phyloP scores from a whole-genome alignment of 2,888 invertebrate genomes.

The Troglohyphantes excavatus region DNA sequence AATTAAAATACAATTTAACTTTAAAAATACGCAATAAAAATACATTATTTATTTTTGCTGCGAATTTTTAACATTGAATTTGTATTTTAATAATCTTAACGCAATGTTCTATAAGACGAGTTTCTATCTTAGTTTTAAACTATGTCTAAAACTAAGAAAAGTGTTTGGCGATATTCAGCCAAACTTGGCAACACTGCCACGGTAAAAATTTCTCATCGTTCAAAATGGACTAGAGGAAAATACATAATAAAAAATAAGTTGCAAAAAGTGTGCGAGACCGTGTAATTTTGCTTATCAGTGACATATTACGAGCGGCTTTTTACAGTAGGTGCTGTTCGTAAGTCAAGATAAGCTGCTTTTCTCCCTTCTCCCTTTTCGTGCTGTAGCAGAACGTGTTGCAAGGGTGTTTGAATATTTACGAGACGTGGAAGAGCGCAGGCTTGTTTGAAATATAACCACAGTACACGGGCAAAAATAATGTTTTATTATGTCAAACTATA shows the following conservation, averaged over 20 bases:
- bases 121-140: too few relatives aligned
- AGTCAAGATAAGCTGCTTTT: constrained; percentile 61
- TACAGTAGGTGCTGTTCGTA: constrained; percentile 62
- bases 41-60: too few relatives aligned
- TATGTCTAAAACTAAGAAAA: too few relatives aligned
- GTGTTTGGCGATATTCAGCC: too few relatives aligned
- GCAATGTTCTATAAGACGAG: too few relatives aligned
- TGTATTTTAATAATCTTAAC: too few relatives aligned
- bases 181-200: neutral
- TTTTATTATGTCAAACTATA: too few relatives aligned
- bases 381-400: neutral
- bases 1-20: too few relatives aligned
- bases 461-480: too few relatives aligned
- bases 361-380: neutral
- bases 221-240: neutral
- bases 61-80: too few relatives aligned
- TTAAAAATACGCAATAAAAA: too few relatives aligned
- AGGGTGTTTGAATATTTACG: neutral
- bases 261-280: constrained; percentile 31
- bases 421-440: neutral
- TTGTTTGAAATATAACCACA: neutral
- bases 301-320: constrained; percentile 72
- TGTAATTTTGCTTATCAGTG: constrained; percentile 72
- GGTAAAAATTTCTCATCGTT: too few relatives aligned
- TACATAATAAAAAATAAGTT: constrained; percentile 31